These are phyloP conservation scores for Crenichthys baileyi DNA, from an alignment of 2,797 vertebrate species.

Conservation along the genomic window DNA sequence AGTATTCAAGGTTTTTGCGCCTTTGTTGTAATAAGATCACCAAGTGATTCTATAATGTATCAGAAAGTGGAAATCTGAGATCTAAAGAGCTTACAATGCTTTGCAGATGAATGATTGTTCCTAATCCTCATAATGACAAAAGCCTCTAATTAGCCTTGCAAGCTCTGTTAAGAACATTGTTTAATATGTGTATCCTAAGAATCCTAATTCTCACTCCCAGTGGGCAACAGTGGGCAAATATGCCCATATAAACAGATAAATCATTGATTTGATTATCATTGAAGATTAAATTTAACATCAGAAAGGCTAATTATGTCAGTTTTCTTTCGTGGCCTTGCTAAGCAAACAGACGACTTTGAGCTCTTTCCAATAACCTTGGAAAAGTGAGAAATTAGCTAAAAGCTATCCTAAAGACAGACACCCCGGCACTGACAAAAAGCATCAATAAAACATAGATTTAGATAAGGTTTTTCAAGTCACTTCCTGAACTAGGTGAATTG, in stretches of 20 bases:
- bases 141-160: too few relatives aligned
- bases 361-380: constrained; percentile 31
- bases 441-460: constrained; percentile 72
- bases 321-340: constrained; percentile 20
- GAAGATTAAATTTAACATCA: too few relatives aligned
- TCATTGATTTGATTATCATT: too few relatives aligned
- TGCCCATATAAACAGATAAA: too few relatives aligned
- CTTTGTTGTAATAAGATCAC: background rate
- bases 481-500: constrained; percentile 73
- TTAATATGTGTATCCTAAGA: too few relatives aligned
- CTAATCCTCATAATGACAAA: too few relatives aligned
- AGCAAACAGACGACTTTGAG: constrained; percentile 24
- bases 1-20: background rate
- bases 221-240: too few relatives aligned
- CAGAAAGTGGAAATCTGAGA: background rate
- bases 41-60: background rate
- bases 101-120: too few relatives aligned
- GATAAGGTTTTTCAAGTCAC: constrained; percentile 73
- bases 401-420: constrained; percentile 52
- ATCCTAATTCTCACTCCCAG: too few relatives aligned
- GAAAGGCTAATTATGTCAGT: background rate
- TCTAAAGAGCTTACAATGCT: too few relatives aligned
- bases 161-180: too few relatives aligned
- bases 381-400: constrained; percentile 51
- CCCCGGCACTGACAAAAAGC: constrained; percentile 57